Evolutionary conservation across 23 tunicate species (phyloP).

Genomic region (Phallusia fumigata): DNA sequence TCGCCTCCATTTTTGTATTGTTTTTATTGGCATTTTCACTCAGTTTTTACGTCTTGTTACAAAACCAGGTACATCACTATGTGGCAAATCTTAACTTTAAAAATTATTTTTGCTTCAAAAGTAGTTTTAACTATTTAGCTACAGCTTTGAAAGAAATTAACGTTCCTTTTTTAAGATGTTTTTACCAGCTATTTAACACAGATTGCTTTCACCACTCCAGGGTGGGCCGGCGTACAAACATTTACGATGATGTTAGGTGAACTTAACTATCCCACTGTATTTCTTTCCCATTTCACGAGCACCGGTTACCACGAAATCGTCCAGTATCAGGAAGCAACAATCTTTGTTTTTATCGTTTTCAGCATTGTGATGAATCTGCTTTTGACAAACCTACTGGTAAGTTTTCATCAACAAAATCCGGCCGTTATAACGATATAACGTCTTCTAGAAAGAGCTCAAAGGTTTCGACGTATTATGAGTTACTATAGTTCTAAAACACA

Average conservation of each 20-base stretch:
- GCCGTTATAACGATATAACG: too few species aligned
- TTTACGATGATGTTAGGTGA: constrained; percentile 85
- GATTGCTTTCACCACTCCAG: constrained; percentile 45
- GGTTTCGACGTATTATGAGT: too few species aligned
- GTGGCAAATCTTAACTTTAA: too few species aligned
- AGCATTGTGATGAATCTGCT: constrained; percentile 48
- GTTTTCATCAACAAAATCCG: background rate
- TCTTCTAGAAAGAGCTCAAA: constrained; percentile 34
- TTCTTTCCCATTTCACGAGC: constrained; percentile 49
- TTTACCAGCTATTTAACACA: background rate
- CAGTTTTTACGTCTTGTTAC: constrained; percentile 24
- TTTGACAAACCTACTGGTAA: constrained; percentile 52
- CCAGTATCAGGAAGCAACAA: constrained; percentile 17
- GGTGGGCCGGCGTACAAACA: constrained; percentile 34
- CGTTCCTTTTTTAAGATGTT: too few species aligned
- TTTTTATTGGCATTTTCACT: constrained; percentile 63
- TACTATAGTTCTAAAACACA: too few species aligned
- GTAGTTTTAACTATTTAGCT: too few species aligned
- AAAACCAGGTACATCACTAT: constrained; percentile 37
- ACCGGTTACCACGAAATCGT: constrained; percentile 27
- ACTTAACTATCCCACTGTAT: constrained; percentile 38
- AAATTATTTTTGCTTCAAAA: too few species aligned
- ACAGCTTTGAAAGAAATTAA: too few species aligned
- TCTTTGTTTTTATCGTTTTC: constrained; percentile 37
- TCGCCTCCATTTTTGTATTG: constrained; percentile 40